Base-by-base conservation (phyloP, 1,140 invertebrate genomes). In the Hycleus cichorii region DNA sequence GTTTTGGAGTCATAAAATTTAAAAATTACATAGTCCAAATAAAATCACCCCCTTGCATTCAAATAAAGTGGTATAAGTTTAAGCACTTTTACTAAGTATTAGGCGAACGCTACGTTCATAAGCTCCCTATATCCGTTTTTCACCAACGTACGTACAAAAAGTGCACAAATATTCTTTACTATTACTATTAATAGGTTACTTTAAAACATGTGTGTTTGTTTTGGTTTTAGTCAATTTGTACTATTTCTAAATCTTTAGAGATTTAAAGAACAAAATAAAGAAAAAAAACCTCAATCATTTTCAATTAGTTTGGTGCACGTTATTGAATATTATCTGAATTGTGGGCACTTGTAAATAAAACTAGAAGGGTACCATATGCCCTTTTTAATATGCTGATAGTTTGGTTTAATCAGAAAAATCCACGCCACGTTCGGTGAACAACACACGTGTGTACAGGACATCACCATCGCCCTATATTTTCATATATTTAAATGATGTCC, bases 351-450 rank as follows among this genome's bases (percentile, higher is more conserved):
- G 9, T 42, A 42, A 42, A 42, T 11, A 42, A 42, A 55, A 53
- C 45, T 44, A 42, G 45, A 46, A 47, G 45, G 43, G 26, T 40
- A 44, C 59, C 59, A 60, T 60, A 49, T 60, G 59, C 50, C 49
- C 46, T 49, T 57, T 52, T 52, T 53, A 58, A 53, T 57, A 57
- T 58, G 57, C 38, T 24, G 39, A 60, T 60, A 48, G 32, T 57
- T 57, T 57, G 45, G 49, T 51, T 57, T 60, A 60, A 60, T 57
- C 59, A 60, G 59, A 57, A 60, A 60, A 60, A 60, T 60, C 24
- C 59, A 52, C 54, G 59, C 49, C 27, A 60, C 54, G 54, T 40
- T 60, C 44, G 8, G 54, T 60, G 54, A 55, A 60, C 59, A 55
- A 60, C 59, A 60, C 59, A 60, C 59, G 59, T 60, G 59, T 51